phyloP scores from a whole-genome alignment of 1,140 invertebrate genomes.

The Macrobrachium nipponense region DNA sequence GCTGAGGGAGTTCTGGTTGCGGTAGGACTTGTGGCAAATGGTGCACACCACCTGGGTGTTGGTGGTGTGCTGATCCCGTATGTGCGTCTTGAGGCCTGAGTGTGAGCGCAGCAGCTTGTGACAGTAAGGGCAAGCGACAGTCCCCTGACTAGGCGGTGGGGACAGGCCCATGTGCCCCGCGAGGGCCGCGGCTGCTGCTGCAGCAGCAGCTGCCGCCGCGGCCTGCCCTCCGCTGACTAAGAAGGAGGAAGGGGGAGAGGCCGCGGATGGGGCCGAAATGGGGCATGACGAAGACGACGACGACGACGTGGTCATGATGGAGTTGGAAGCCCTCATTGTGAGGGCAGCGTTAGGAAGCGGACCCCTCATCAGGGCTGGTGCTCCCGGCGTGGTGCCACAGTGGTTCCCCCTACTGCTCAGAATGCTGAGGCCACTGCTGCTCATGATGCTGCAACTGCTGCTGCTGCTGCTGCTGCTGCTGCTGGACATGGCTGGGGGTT shows the following conservation, averaged over 20 bases:
- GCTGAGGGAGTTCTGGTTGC: constrained; percentile 61
- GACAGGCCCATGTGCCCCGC: constrained; percentile 19
- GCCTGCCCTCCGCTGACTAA: constrained; percentile 10
- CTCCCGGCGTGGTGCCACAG: too few relatives aligned
- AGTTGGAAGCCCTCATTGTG: background rate
- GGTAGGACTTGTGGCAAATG: constrained; percentile 80
- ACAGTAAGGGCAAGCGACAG: constrained; percentile 58
- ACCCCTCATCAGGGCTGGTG: too few relatives aligned
- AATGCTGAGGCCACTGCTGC: constrained; percentile 2
- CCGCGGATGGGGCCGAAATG: background rate
- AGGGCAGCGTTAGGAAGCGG: background rate
- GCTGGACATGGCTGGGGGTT: constrained; percentile 30
- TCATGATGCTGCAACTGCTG: background rate
- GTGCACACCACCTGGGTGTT: constrained; percentile 75
- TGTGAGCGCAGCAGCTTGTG: constrained; percentile 61
- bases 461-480: constrained; percentile 6
- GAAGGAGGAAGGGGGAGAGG: constrained; percentile 25
- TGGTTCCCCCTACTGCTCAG: too few relatives aligned
- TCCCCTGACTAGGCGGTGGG: constrained; percentile 40
- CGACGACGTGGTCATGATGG: constrained; percentile 14
- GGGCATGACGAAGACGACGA: background rate
- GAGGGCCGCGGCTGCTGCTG: background rate
- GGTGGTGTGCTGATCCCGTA: constrained; percentile 58
- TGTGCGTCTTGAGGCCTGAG: constrained; percentile 60
- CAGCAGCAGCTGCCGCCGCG: background rate